These are phyloP conservation scores for Ctenosaura bakeri DNA, from an alignment of 2,797 vertebrate species.

Conservation along the genomic window DNA sequence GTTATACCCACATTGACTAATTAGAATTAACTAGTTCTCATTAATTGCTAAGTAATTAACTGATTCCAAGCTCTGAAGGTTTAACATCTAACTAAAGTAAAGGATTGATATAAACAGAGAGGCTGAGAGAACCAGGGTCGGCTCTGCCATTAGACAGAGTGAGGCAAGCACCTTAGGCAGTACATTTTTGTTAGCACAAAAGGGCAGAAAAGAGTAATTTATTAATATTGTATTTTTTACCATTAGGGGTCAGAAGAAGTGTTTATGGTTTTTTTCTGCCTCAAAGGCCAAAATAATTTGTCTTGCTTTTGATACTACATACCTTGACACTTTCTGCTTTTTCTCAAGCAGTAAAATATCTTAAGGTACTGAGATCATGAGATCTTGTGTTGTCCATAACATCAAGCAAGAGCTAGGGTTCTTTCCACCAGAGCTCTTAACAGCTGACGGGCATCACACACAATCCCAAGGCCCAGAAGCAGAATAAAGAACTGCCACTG, in stretches of 20 bases:
- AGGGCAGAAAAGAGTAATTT: background rate
- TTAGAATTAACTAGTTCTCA: too few relatives aligned
- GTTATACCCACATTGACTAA: background rate
- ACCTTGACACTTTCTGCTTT: too few relatives aligned
- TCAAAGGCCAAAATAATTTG: too few relatives aligned
- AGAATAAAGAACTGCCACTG: too few relatives aligned
- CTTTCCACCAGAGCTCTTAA: background rate
- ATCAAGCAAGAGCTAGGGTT: background rate
- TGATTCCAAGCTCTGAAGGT: background rate
- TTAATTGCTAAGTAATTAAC: background rate
- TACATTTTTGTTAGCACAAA: background rate
- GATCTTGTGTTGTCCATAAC: background rate
- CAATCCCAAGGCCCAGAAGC: too few relatives aligned
- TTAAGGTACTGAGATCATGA: background rate
- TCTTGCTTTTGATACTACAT: too few relatives aligned
- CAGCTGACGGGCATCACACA: background rate
- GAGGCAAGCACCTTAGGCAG: background rate
- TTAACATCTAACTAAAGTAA: conserved; percentile 31
- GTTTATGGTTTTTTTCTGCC: too few relatives aligned
- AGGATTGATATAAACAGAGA: background rate
- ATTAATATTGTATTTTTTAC: too few relatives aligned
- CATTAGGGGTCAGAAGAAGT: too few relatives aligned
- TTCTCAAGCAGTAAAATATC: too few relatives aligned
- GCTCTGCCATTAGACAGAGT: background rate
- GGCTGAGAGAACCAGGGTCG: background rate